Conservation (phyloP, 2,113 vertebrate species). For the Lasiurus borealis region DNA sequence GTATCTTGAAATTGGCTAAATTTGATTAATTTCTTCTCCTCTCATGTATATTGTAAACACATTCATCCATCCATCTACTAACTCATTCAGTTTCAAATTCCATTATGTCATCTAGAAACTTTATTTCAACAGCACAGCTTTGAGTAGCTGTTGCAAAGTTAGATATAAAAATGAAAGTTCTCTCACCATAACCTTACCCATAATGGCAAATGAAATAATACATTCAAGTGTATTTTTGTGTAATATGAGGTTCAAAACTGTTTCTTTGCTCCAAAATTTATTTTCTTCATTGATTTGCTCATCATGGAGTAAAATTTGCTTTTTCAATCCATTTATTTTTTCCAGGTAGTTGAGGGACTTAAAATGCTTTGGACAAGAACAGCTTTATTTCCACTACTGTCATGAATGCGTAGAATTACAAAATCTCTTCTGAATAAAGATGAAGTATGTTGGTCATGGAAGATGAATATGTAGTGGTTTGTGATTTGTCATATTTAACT, state of each 20-base stretch:
- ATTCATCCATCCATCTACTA: neutral
- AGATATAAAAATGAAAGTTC: neutral
- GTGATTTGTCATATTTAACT: slow-evolving; percentile 21
- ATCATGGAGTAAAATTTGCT: neutral
- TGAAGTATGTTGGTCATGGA: neutral
- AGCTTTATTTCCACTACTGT: neutral
- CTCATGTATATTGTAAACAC: neutral
- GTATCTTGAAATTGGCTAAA: neutral
- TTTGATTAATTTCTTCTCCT: neutral
- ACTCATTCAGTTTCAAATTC: slow-evolving; percentile 19
- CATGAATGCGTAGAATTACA: neutral
- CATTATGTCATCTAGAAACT: slow-evolving; percentile 21
- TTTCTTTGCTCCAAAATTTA: neutral
- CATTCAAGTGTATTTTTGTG: neutral
- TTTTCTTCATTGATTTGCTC: slow-evolving; percentile 7
- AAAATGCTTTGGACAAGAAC: slow-evolving; percentile 9
- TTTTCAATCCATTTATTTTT: neutral
- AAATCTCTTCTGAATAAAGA: slow-evolving; percentile 26
- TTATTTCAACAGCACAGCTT: neutral
- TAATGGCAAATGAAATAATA: neutral
- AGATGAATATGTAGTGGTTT: neutral
- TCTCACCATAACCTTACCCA: neutral
- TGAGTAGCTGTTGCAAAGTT: neutral
- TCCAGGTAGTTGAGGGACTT: neutral
- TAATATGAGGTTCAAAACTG: neutral